These are phyloP conservation scores for Morus bassanus DNA, from an alignment of 2,797 vertebrate species.

Conservation along the genomic window DNA sequence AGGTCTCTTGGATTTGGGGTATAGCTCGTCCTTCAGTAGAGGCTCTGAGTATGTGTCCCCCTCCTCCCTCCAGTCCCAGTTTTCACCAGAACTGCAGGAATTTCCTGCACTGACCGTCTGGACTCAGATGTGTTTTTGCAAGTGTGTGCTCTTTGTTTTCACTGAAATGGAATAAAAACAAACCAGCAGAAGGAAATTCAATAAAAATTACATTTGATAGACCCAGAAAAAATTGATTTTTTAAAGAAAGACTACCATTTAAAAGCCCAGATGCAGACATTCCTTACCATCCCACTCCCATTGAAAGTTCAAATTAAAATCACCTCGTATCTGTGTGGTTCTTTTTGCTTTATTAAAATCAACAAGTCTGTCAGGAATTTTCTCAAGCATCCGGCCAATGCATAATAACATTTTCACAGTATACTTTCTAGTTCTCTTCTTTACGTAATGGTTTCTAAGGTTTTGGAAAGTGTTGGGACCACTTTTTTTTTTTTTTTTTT, in stretches of 20 bases:
- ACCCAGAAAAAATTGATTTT: background rate
- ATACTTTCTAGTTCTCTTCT: background rate
- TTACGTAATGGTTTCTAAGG: background rate
- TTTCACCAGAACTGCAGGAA: slow-evolving; percentile 55
- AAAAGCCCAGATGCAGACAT: background rate
- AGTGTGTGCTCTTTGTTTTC: slow-evolving; percentile 66
- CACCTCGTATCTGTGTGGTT: background rate
- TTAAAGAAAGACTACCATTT: background rate
- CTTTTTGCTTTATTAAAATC: background rate
- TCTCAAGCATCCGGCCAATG: background rate
- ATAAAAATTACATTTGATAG: slow-evolving; percentile 46
- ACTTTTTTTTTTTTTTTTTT: background rate
- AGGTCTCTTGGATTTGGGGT: background rate
- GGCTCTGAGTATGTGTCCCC: background rate
- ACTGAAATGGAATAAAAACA: slow-evolving; percentile 64
- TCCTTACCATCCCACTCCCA: background rate
- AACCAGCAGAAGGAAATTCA: slow-evolving; percentile 55
- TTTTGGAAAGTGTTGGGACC: background rate
- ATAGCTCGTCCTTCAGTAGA: background rate
- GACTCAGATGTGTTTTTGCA: slow-evolving; percentile 60
- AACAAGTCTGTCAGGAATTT: background rate
- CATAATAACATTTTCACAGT: background rate
- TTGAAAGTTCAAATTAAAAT: background rate
- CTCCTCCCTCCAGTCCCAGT: background rate
- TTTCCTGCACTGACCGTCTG: slow-evolving; percentile 64